Evolutionary conservation across 2,888 invertebrate species (phyloP).

Genomic region (Dryobota labecula): DNA sequence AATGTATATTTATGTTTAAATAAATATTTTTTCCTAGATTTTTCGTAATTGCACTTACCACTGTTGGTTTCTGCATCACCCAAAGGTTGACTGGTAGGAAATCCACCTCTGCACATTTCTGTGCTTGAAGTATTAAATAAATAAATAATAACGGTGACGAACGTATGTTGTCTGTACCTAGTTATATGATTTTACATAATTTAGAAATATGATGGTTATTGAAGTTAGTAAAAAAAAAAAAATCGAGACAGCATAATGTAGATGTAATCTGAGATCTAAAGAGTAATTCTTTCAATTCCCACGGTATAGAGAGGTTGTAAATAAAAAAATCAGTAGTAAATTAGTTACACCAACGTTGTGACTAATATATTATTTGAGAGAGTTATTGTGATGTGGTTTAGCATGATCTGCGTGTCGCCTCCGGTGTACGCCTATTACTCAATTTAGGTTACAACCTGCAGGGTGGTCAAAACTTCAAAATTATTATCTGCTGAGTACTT

Average conservation of each 20-base stretch:
- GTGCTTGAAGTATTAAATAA: no score
- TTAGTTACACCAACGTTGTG: not conserved
- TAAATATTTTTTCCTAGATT: no score
- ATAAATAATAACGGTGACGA: not conserved
- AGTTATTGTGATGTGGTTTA: slow-evolving; percentile 56
- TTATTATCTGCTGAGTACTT: not conserved
- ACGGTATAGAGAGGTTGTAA: not conserved
- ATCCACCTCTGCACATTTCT: no score
- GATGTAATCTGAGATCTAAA: no score
- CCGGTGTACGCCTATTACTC: slow-evolving; percentile 73
- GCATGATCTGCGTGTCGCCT: slow-evolving; percentile 66
- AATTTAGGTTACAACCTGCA: slow-evolving; percentile 65
- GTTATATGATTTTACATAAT: not conserved
- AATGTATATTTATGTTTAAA: no score
- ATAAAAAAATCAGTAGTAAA: slow-evolving; percentile 5
- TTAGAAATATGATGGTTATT: not conserved
- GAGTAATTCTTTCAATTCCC: slow-evolving; percentile 1
- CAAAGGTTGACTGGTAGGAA: no score
- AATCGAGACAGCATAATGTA: no score
- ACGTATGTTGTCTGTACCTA: not conserved
- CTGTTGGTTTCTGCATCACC: no score
- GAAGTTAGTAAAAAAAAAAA: no score
- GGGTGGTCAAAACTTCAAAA: slow-evolving; percentile 58
- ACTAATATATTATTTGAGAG: slow-evolving; percentile 17
- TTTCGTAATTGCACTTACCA: no score